Conservation (phyloP, 2,113 vertebrate genomes). For the Forbesichthys papilliferus region DNA sequence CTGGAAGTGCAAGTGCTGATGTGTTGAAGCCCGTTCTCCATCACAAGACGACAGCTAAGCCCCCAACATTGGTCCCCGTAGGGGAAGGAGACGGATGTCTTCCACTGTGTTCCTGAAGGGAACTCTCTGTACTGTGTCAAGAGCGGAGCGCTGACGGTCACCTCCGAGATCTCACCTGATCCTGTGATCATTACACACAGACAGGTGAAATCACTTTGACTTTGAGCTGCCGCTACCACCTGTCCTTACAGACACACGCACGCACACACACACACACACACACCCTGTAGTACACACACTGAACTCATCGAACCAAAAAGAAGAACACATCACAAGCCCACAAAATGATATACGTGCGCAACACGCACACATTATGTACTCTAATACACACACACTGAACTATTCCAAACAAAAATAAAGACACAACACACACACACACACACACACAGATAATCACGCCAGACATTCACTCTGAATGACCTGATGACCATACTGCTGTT, state of each 20-base stretch:
- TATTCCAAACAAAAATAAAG: not conserved
- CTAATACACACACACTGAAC: no score
- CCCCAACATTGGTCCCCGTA: not conserved
- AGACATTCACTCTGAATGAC: not conserved
- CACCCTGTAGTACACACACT: no score
- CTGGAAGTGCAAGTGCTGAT: not conserved
- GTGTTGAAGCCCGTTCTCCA: not conserved
- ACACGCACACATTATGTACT: not conserved
- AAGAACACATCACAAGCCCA: conserved; percentile 8
- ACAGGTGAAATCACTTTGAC: conserved; percentile 32
- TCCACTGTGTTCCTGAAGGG: no score
- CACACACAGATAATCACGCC: not conserved
- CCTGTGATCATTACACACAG: conserved; percentile 1
- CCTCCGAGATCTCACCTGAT: conserved; percentile 1
- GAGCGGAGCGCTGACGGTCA: conserved; percentile 14
- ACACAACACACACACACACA: conserved; percentile 5
- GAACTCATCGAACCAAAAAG: not conserved
- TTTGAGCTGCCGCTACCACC: not conserved
- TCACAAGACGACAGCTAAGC: not conserved
- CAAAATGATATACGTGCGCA: not conserved
- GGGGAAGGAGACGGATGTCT: not conserved
- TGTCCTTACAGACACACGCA: not conserved
- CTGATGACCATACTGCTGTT: no score
- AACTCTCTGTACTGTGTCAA: not conserved
- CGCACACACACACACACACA: not conserved